phyloP scores from a whole-genome alignment of 2,113 vertebrate genomes.

The Entomyzon cyanotis region DNA sequence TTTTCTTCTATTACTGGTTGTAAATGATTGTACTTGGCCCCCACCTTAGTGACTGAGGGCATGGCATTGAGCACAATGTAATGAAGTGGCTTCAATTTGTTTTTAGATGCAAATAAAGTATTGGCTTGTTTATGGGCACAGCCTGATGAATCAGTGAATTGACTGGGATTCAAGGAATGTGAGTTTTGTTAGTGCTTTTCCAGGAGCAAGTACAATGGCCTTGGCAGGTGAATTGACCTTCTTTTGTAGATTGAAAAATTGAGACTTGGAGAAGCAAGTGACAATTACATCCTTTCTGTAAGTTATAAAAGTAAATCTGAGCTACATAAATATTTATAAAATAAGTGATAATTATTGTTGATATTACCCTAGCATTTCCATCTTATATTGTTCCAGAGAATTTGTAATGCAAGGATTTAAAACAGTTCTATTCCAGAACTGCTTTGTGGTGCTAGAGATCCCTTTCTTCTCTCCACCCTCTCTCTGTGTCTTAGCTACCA shows the following conservation, averaged over 20 bases:
- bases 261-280: not conserved
- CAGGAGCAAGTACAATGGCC: not conserved
- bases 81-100: not conserved
- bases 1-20: not conserved
- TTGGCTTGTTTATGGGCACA: not conserved
- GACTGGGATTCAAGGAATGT: not conserved
- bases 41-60: too few relatives aligned
- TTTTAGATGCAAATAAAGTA: not conserved
- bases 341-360: not conserved
- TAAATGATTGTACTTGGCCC: not conserved
- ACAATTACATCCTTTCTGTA: not conserved
- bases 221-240: not conserved
- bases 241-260: not conserved
- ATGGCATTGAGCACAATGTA: not conserved
- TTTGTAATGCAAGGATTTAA: not conserved
- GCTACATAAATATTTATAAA: not conserved
- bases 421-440: not conserved
- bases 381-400: not conserved
- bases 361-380: not conserved
- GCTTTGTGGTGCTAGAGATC: not conserved
- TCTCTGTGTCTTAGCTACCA: not conserved
- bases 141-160: not conserved
- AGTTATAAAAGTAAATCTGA: not conserved
- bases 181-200: not conserved
- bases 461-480: not conserved